These are phyloP conservation scores for Propithecus perrieri DNA, from an alignment of 2,797 vertebrate species.

Conservation along the genomic window DNA sequence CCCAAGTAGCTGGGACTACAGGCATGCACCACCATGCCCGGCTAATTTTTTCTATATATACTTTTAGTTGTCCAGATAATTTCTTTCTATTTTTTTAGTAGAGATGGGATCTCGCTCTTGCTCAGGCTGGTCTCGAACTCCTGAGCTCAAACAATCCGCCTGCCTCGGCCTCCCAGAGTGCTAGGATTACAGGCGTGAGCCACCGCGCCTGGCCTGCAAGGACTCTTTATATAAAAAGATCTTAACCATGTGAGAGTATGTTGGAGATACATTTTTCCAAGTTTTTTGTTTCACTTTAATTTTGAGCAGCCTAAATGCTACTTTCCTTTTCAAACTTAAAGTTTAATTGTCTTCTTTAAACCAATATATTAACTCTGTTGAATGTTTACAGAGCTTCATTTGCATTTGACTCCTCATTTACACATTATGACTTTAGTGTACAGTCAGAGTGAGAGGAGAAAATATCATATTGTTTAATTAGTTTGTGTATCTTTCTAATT, in stretches of 20 bases:
- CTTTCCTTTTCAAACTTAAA: background rate
- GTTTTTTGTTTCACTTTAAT: background rate
- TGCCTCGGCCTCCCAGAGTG: no score
- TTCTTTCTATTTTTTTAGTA: no score
- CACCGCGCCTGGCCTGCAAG: no score
- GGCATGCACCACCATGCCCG: no score
- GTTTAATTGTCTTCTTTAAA: background rate
- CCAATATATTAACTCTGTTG: background rate
- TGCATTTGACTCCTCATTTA: background rate
- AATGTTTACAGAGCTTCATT: background rate
- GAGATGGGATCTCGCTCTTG: no score
- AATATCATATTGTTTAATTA: background rate
- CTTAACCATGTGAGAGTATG: background rate
- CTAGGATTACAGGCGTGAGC: no score
- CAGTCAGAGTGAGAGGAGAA: background rate
- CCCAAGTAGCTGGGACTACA: no score
- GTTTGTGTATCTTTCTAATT: background rate
- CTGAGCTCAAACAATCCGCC: no score
- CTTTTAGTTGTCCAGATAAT: no score
- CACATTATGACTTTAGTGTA: background rate
- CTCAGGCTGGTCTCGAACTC: no score
- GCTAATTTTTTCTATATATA: no score
- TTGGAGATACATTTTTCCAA: background rate
- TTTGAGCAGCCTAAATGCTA: background rate
- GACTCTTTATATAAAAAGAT: background rate